phyloP scores from a whole-genome alignment of 2,113 vertebrate species.

The Athene cunicularia region DNA sequence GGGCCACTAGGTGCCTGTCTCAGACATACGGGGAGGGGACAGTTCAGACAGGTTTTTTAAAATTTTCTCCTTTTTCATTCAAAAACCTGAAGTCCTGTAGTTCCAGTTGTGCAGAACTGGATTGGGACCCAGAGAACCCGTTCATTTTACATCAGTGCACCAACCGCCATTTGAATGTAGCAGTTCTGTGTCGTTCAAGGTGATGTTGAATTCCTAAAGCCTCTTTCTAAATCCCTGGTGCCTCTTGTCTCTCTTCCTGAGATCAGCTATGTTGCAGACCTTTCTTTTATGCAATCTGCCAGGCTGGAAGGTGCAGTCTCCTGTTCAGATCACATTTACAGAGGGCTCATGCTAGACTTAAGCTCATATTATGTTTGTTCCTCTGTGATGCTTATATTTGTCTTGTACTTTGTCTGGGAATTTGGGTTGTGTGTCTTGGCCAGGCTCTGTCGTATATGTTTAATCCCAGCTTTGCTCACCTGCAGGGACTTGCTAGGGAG shows the following conservation, averaged over 20 bases:
- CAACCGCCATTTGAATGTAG: background rate
- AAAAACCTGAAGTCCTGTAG: background rate
- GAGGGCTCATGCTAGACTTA: background rate
- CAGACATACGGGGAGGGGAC: background rate
- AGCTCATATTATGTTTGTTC: background rate
- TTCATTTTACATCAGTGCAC: background rate
- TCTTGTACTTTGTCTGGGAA: constrained; percentile 46
- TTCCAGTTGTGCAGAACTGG: background rate
- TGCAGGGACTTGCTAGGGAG: constrained; percentile 21
- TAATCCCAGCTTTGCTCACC: constrained; percentile 41
- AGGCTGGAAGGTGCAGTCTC: background rate
- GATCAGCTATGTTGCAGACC: background rate
- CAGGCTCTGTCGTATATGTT: background rate
- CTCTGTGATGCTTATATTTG: constrained; percentile 32
- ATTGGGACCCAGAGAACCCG: background rate
- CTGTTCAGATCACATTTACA: background rate
- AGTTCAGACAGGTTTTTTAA: background rate
- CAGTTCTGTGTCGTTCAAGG: background rate
- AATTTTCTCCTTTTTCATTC: background rate
- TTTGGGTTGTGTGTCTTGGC: constrained; percentile 50
- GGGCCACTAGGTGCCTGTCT: background rate
- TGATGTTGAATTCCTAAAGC: background rate
- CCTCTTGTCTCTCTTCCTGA: background rate
- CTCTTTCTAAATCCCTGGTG: background rate
- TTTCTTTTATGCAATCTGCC: background rate